Base-by-base conservation (phyloP, 2,797 vertebrate species). In the Argentina silus region DNA sequence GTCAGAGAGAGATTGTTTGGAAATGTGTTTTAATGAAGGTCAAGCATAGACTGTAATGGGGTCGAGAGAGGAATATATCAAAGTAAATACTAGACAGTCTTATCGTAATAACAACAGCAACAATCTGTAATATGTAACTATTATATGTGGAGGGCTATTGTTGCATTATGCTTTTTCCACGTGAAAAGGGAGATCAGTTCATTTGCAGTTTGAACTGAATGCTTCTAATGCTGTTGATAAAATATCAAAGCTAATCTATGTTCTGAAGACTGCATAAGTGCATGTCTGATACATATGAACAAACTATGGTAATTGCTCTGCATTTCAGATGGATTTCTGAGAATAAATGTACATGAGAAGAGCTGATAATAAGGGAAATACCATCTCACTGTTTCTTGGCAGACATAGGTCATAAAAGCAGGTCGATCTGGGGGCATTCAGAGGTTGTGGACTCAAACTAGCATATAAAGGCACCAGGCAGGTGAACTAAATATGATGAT, bases 401-500 rank as follows among this genome's bases (percentile, higher is more conserved):
- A 51, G n/a, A 53, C 14, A 53, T 62, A 62, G 61, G 15, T 63
- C 36, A 43, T 42, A 9, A 19, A 59, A 59, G 21, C 6, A 44
- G 19, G 57, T 63, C n/a, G 75, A 76, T 78, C 53, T 72, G 73
- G 79, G 84, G 75, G 74, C 77, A 83, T 65, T 67, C 85, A 80
- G 83, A 87, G 81, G 80, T 79, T 82, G 73, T 69, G 83, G 76
- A 77, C 76, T 63, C 42, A 44, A 3, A 15, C 6, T 6, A 43
- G 59, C 5, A 36, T 14, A 4, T 44, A 59, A 7, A 21, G 51
- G 57, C 57, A 60, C 6, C 14, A 68, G 7, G 7, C 27, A 71
- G 47, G 45, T 71, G 45, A 63, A 17, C 5, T 19, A 47, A 63
- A 62, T 19, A 17, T 1, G 47, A 27, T 67, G 48, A 53, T 53